Evolutionary conservation across 2,113 vertebrate genomes (phyloP), one percentile per base, ranked within the genome.

Genomic region (Pitta sordida): DNA sequence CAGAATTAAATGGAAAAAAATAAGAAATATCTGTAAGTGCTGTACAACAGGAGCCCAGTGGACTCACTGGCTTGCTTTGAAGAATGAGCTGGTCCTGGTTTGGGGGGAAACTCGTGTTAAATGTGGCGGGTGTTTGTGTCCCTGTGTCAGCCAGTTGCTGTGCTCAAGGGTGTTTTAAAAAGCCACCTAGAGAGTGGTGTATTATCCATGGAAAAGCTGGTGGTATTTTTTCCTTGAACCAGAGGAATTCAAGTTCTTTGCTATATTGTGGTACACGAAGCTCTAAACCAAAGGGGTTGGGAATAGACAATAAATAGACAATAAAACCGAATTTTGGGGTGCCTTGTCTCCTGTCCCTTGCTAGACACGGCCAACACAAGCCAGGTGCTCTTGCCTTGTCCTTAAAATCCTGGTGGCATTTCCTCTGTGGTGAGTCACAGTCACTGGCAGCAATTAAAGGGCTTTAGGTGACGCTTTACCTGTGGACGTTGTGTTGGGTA

Each of bases 141-240:
- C 71, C 15, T n/a, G 3, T 29, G 51, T 86, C 67, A 85, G 69
- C 67, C 43, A 74, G 43, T 16, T 51, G 32, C 73, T 82, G 22
- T 29, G 29, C 34, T 53, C 26, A 22, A 46, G 41, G 23, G 12
- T 14, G 14, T 34, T 92, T 69, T 64, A 16, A 36, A 71, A 62
- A 74, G 10, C 0, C 0, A 43, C 56, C 27, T 36, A 15, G 26
- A 24, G 75, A 43, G 65, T 20, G 17, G 4, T 18, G 2, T 1
- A 1, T 32, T 21, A 39, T 10, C 18, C 24, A 51, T 15, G 49
- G 43, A 51, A 49, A 44, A 34, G 4, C n/a, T n/a, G n/a, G 6
- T 10, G 4, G 7, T 29, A 11, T 53, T 83, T 36, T 36, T 59
- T n/a, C n/a, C 60, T 67, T 24, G 10, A 70, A 27, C 10, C 10